Base-by-base conservation (phyloP, 2,888 invertebrate genomes). In the Polymixis lichenea region DNA sequence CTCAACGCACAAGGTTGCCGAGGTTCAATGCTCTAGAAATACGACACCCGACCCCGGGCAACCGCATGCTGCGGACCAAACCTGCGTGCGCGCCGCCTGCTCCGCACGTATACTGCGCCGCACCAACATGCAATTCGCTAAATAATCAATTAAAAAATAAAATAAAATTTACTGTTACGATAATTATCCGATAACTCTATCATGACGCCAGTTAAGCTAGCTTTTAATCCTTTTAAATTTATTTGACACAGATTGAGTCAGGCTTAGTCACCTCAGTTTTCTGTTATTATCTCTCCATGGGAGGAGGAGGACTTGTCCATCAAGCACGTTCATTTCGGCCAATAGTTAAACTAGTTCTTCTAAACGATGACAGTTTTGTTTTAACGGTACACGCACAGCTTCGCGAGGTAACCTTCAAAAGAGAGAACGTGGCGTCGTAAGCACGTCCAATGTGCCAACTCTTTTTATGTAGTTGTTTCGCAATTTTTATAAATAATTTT, bases 1-100 rank as follows among this genome's bases (percentile, higher is more conserved):
- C 95, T 96, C 96, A 96, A 96, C 93, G 94, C 94, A 95, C 96
- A 96, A 96, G 96, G 96, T 96, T 96, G 96, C 94, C 93, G 94
- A 95, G 95, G 96, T 96, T 96, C 96, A 96, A 96, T 96, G 96
- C 95, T 96, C 96, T 96, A 96, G 95, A 96, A 96, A 96, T 95
- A 95, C 94, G 93, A 95, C 92, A 94, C 93, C 92, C 95, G 95
- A 95, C 95, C 96, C 95, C 94, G 92, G 89, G 89, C 93, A 91
- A 92, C 92, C 93, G 91, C 92, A 92, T 92, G 90, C 89, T 86
- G 90, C 89, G 87, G 88, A 85, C 89, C 89, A 82, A 89, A 91
- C 89, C 86, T 90, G 90, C 91, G 91, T 88, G 86, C 84, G 88
- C 85, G 84, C 89, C 84, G 86, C 86, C 82, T 72, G 80, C 84